Conservation (phyloP, 2,113 vertebrate species). For the Vidua macroura region DNA sequence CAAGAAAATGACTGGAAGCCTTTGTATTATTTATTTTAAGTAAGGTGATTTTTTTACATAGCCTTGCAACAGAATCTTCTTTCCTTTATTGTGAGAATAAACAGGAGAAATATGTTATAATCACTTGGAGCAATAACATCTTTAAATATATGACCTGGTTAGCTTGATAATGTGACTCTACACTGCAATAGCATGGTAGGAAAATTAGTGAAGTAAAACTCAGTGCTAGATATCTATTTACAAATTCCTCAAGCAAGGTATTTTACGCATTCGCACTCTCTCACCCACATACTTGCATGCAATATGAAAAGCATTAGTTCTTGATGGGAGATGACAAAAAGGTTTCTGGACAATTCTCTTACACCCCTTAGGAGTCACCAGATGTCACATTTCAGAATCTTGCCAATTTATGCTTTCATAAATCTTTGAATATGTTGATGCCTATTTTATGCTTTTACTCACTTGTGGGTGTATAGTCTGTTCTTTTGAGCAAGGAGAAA, state of each 20-base stretch:
- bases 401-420: not conserved
- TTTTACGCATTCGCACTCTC: not conserved
- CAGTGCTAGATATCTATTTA: not conserved
- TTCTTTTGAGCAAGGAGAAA: not conserved
- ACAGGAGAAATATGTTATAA: not conserved
- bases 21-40: not conserved
- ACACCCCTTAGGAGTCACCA: not conserved
- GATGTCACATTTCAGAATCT: not conserved
- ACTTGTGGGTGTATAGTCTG: not conserved
- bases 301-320: not conserved
- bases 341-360: not conserved
- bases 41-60: not conserved
- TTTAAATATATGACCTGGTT: not conserved
- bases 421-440: not conserved
- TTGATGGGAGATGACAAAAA: not conserved
- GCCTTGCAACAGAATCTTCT: not conserved
- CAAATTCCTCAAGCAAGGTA: not conserved
- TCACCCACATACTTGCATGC: not conserved
- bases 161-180: not conserved
- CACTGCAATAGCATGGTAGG: not conserved
- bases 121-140: not conserved
- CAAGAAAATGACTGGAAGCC: not conserved
- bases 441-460: rapidly evolving
- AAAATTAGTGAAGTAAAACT: not conserved
- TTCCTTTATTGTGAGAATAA: not conserved